These are phyloP conservation scores for Hippasteria phrygiana DNA, from an alignment of 53 echinoderm and acorn worm genomes.

Conservation along the genomic window DNA sequence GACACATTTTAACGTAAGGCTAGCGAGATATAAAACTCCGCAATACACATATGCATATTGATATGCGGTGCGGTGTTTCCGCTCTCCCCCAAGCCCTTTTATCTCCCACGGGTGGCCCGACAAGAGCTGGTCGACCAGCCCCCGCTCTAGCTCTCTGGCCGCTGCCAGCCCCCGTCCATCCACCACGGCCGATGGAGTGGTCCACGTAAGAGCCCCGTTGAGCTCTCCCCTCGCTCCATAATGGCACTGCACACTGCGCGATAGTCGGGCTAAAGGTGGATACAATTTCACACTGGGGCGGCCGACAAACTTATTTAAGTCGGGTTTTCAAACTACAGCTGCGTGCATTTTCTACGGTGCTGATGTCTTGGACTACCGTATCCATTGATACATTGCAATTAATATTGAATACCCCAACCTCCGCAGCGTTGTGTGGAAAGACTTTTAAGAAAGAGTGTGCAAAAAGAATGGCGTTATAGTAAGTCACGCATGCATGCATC, in stretches of 20 bases:
- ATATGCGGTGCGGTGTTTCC: background rate
- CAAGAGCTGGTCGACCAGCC: constrained; percentile 34
- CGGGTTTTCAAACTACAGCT: background rate
- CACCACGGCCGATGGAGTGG: background rate
- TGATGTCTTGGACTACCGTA: background rate
- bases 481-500: background rate
- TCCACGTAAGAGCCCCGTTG: background rate
- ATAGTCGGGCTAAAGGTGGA: background rate
- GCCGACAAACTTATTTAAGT: background rate
- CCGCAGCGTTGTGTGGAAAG: background rate
- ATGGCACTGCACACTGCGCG: background rate
- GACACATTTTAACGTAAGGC: too few relatives aligned
- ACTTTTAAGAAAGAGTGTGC: too few relatives aligned
- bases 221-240: background rate
- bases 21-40: too few relatives aligned
- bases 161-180: background rate
- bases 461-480: too few relatives aligned
- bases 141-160: background rate
- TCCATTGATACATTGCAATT: constrained; percentile 9
- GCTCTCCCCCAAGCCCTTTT: constrained; percentile 4
- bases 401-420: background rate
- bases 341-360: background rate
- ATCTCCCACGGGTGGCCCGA: constrained; percentile 46
- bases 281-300: background rate
- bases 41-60: background rate